Conservation (phyloP, 2,113 vertebrate species). For the Artemisiospiza belli region DNA sequence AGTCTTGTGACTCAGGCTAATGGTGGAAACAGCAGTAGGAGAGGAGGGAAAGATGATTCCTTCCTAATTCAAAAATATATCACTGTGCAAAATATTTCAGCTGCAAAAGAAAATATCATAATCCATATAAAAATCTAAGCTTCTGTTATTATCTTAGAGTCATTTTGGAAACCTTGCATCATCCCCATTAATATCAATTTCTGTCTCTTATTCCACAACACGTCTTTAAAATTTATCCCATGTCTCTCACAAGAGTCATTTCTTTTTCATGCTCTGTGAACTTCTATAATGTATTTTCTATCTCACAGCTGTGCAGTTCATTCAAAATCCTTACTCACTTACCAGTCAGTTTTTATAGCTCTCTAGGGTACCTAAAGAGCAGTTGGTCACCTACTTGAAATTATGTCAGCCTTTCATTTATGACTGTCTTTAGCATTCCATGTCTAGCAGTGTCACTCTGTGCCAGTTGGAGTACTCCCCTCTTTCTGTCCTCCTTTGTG, state of each 20-base stretch:
- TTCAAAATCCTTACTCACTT: not conserved
- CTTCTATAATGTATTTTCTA: not conserved
- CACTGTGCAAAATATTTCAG: not conserved
- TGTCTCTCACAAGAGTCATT: not conserved
- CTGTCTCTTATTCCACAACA: not conserved
- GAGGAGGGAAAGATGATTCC: not conserved
- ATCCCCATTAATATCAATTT: not conserved
- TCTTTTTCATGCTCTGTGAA: not conserved
- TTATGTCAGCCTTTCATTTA: conserved; percentile 5
- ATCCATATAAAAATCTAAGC: not conserved
- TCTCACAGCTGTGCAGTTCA: not conserved
- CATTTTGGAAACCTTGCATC: not conserved
- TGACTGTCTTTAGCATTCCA: not conserved
- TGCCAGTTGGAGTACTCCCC: not conserved
- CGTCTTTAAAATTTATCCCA: not conserved
- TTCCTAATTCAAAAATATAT: not conserved
- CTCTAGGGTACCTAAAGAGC: not conserved
- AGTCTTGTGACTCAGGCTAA: not conserved
- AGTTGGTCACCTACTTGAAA: not conserved
- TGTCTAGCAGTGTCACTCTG: not conserved
- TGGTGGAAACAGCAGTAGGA: not conserved
- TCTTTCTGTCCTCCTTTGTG: not conserved
- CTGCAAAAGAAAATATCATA: not conserved
- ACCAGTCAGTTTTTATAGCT: not conserved
- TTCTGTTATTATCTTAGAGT: not conserved